phyloP scores from a whole-genome alignment of 2,113 vertebrate species.

The Anolis carolinensis region DNA sequence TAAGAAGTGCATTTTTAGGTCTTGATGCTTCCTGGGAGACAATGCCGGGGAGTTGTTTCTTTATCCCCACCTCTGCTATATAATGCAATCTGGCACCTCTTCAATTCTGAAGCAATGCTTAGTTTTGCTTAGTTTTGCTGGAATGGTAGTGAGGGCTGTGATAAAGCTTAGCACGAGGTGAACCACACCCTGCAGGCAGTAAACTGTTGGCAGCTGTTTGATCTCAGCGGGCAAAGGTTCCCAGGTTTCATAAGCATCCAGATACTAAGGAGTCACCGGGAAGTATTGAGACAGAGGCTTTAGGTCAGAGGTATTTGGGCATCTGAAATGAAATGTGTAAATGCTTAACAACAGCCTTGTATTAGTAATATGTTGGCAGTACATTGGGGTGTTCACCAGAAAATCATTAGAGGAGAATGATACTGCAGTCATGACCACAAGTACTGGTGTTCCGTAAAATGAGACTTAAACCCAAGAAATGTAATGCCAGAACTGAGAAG shows the following conservation, averaged over 20 bases:
- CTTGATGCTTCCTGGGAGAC: background rate
- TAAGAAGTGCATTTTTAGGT: background rate
- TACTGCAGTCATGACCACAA: no score
- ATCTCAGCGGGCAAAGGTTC: slow-evolving; percentile 3
- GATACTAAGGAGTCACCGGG: background rate
- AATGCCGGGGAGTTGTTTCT: background rate
- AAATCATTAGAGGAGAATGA: no score
- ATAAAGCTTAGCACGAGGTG: background rate
- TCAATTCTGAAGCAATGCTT: slow-evolving; percentile 14
- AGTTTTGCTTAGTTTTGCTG: slow-evolving; percentile 9
- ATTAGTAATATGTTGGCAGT: no score
- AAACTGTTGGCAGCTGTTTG: background rate
- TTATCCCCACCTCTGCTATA: background rate
- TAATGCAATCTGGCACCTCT: background rate
- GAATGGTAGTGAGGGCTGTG: background rate
- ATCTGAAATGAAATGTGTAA: background rate
- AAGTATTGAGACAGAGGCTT: background rate
- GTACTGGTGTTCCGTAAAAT: no score
- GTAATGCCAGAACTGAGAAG: no score
- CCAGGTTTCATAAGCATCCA: background rate
- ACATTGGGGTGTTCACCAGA: no score
- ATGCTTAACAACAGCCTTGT: background rate
- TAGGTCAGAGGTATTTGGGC: background rate
- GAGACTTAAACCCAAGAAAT: no score
- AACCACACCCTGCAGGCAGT: background rate